Evolutionary conservation across 2,113 vertebrate genomes (phyloP).

Genomic region (Gavialis gangeticus): DNA sequence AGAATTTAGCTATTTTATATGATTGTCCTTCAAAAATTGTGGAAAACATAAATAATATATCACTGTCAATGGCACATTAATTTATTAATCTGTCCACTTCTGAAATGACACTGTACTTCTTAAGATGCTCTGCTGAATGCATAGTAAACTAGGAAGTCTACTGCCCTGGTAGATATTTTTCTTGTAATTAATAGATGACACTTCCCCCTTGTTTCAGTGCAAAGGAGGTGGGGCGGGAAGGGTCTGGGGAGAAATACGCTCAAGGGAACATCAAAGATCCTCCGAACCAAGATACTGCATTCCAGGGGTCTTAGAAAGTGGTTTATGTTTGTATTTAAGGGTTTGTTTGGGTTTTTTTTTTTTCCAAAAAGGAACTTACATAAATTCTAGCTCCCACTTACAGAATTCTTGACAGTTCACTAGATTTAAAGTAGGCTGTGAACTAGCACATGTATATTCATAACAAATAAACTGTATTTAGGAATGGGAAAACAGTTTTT

Average conservation of each 20-base stretch:
- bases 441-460: slow-evolving; percentile 7
- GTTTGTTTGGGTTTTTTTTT: neutral
- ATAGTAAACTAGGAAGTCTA: neutral
- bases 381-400: neutral
- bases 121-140: neutral
- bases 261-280: neutral
- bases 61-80: accelerated
- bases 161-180: neutral
- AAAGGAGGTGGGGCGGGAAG: neutral
- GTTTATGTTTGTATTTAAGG: neutral
- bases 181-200: neutral
- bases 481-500: neutral
- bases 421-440: neutral
- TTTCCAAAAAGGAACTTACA: neutral
- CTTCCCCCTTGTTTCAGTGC: neutral
- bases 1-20: neutral
- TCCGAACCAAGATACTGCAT: neutral
- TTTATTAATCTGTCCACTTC: neutral
- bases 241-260: neutral
- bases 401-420: neutral
- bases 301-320: slow-evolving; percentile 8
- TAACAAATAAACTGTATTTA: slow-evolving; percentile 14
- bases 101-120: neutral
- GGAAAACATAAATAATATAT: neutral
- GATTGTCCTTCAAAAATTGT: neutral